Evolutionary conservation across 2,113 vertebrate species (phyloP), one percentile per base, ranked within the genome.

Genomic region (Lathamus discolor): DNA sequence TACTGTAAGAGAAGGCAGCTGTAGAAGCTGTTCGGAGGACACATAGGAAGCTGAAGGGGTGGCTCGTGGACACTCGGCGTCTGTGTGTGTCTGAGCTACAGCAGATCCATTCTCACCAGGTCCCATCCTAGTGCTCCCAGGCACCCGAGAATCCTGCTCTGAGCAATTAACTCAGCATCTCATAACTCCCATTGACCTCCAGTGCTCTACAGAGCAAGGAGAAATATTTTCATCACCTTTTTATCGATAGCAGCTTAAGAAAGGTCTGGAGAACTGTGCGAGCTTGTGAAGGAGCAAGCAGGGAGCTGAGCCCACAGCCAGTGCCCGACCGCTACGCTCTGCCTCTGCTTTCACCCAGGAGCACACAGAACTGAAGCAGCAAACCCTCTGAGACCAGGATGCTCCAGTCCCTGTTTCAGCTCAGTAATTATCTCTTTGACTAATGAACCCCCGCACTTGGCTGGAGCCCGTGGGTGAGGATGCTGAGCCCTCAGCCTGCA

Each of bases 1-100:
- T 93, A 85, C 94, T 67, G 59, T 83, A 88, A 94, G 83, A 86
- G 89, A 54, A 43, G 97, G 87, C 91, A 97, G 97, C 92, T 97
- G 90, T 9, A 64, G 61, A 73, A 48, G 76, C 75, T 90, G 92
- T 63, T 66, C 25, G 24, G 79, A 95, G 88, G 75, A 92, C 63
- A 84, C 14, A 13, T 16, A 55, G 91, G 79, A 69, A 22, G 54
- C 7, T 9, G 51, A 76, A 92, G 54, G 66, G 64, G 48, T 61
- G 72, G 72, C 18, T 62, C 2, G 1, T 27, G 91, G 88, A 68
- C 52, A 11, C 5, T 25, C 31, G 18, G 51, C 22, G 33, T 43
- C 48, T 46, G 46, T 5, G 29, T 15, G 9, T 43, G 23, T 10
- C 68, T 28, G 43, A 43, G 39, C 29, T 39, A 25, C 61, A 64